Evolutionary conservation across 2,797 vertebrate species (phyloP).

Genomic region (Melanitta fusca): DNA sequence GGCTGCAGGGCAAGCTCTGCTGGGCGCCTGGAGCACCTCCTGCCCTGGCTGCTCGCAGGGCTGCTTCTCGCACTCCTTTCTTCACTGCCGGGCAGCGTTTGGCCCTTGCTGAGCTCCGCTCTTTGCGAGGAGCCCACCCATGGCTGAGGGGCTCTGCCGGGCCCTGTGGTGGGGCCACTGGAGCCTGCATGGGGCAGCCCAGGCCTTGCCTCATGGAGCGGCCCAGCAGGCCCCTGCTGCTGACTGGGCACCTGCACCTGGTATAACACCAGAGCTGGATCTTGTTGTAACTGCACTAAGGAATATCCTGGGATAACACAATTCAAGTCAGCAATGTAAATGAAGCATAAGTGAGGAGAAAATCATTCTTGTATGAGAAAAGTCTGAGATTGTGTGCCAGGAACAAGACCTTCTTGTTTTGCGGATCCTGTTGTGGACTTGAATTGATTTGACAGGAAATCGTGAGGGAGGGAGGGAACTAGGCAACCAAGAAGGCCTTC

Average conservation of each 20-base stretch:
- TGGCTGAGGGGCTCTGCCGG: not conserved
- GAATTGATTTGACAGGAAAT: not conserved
- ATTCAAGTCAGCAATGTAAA: not conserved
- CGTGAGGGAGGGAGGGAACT: not conserved
- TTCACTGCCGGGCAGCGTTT: accelerated
- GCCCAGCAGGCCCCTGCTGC: accelerated
- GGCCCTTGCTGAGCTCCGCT: accelerated
- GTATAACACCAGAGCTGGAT: not conserved
- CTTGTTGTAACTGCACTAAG: not conserved
- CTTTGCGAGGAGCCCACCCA: accelerated
- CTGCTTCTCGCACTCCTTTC: too few relatives aligned
- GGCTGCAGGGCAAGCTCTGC: too few relatives aligned
- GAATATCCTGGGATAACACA: not conserved
- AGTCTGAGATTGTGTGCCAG: not conserved
- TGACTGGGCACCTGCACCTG: accelerated
- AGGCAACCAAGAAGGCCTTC: not conserved
- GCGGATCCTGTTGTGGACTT: not conserved
- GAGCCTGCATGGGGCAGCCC: not conserved
- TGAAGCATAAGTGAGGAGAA: not conserved
- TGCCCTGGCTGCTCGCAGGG: too few relatives aligned
- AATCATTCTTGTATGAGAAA: not conserved
- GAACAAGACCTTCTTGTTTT: not conserved
- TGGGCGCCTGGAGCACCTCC: too few relatives aligned
- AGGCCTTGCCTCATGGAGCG: accelerated
- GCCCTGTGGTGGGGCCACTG: accelerated